Base-by-base conservation (phyloP, 2,888 invertebrate genomes). In the Drosophila macrospina region DNA sequence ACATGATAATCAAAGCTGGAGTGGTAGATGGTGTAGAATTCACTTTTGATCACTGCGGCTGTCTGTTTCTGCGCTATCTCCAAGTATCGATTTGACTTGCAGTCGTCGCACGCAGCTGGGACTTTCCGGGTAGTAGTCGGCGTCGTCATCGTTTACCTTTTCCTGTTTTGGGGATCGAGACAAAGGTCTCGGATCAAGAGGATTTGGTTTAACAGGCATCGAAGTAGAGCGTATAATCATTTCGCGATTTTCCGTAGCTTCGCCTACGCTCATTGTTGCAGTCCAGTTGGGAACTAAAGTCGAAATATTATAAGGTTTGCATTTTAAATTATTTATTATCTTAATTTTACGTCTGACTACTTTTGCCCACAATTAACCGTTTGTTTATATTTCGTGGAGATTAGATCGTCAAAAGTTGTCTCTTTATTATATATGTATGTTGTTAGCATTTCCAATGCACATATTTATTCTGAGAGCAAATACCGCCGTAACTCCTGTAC, bases 91-190 rank as follows among this genome's bases (percentile, higher is more conserved):
- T 11, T 69, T 70, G 10, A 78, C 80, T 56, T 76, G 88, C 3
- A 73, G 74, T 6, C 83, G 80, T 4, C 83, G 73, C 15, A 62
- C 57, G n/a, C 75, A 79, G 5, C 56, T 75, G 1, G 91, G 91
- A 74, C 89, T 91, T 37, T 89, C 91, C 10, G 91, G 90, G 74
- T 90, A 91, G 30, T 89, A 91, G 24, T 89, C 91, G 24, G 32
- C 52, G 5, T 74, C 65, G 11, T 36, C 56, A 6, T 68, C 82
- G 30, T 82, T 76, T 11, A 91, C 77, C 26, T 80, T 85, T 73
- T 92, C 92, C 71, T 89, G 91, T 73, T 92, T 92, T n/a, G 90
- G 86, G 0, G 91, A 91, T 41, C 92, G 86, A 48, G 89, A 81
- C 47, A 92, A 67, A 2, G 82, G 77, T 39, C 82, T 81, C 11